These are phyloP conservation scores for Erpornis zantholeuca DNA, from an alignment of 2,113 vertebrate species.

Conservation along the genomic window DNA sequence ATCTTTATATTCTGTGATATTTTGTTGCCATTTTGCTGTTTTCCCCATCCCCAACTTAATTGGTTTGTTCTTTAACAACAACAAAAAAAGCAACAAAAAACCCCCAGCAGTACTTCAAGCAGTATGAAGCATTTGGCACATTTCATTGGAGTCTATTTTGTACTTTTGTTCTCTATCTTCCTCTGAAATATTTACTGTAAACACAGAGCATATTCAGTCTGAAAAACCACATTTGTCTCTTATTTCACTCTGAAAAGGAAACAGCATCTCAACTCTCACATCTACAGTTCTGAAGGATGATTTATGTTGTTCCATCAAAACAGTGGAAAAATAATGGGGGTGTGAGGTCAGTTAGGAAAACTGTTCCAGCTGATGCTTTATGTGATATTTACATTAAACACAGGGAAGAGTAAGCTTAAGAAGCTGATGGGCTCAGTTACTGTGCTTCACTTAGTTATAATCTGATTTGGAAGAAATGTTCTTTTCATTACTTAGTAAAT, in stretches of 20 bases:
- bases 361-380: neutral
- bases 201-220: neutral
- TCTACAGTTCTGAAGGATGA: neutral
- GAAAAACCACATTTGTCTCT: neutral
- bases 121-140: neutral
- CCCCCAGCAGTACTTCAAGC: neutral
- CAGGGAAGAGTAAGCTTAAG: neutral
- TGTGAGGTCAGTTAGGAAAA: constrained; percentile 3
- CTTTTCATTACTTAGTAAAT: neutral
- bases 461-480: neutral
- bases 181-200: constrained; percentile 28
- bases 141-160: neutral
- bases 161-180: constrained; percentile 12
- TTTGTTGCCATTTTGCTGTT: neutral
- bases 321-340: neutral
- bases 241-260: constrained; percentile 2
- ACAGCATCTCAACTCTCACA: neutral
- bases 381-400: neutral
- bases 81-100: neutral
- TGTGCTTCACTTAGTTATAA: neutral
- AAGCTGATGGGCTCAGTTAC: neutral
- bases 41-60: neutral
- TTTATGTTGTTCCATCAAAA: constrained; percentile 8
- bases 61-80: neutral
- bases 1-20: neutral